These are phyloP conservation scores for Sciaenops ocellatus DNA, from an alignment of 2,797 vertebrate genomes.

Conservation along the genomic window DNA sequence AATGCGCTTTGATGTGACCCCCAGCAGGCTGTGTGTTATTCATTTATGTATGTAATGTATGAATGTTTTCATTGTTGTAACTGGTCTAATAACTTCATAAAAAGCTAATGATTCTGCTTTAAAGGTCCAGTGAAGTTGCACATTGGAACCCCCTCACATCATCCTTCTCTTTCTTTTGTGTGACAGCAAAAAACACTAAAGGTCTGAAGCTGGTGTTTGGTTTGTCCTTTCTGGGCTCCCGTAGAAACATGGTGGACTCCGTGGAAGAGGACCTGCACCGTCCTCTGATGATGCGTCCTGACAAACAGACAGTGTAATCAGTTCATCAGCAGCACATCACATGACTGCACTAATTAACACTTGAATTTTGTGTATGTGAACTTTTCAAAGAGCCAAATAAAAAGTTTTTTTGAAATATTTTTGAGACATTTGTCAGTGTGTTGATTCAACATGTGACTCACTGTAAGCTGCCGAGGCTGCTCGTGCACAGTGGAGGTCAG, in stretches of 20 bases:
- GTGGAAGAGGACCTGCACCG: too few species aligned
- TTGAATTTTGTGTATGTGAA: not conserved
- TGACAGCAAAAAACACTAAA: not conserved
- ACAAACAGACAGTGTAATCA: not conserved
- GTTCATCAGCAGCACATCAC: too few species aligned
- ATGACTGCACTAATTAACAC: not conserved
- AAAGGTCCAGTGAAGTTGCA: too few species aligned
- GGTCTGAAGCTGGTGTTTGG: too few species aligned
- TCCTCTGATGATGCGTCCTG: not conserved
- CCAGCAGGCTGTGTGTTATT: not conserved
- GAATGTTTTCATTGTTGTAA: not conserved
- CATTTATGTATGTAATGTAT: not conserved
- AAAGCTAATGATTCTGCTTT: not conserved
- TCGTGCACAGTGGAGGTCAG: conserved; percentile 34
- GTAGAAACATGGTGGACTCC: too few species aligned
- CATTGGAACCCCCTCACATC: too few species aligned
- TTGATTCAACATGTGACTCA: conserved; percentile 1
- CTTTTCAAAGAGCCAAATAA: not conserved
- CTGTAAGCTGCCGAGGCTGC: conserved; percentile 2
- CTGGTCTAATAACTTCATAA: not conserved
- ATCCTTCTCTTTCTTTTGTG: too few species aligned
- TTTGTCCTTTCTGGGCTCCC: too few species aligned
- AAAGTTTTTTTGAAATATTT: not conserved
- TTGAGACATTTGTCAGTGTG: not conserved
- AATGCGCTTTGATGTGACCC: not conserved